Base-by-base conservation (phyloP, 2,888 invertebrate genomes). In the Hololepta plana region DNA sequence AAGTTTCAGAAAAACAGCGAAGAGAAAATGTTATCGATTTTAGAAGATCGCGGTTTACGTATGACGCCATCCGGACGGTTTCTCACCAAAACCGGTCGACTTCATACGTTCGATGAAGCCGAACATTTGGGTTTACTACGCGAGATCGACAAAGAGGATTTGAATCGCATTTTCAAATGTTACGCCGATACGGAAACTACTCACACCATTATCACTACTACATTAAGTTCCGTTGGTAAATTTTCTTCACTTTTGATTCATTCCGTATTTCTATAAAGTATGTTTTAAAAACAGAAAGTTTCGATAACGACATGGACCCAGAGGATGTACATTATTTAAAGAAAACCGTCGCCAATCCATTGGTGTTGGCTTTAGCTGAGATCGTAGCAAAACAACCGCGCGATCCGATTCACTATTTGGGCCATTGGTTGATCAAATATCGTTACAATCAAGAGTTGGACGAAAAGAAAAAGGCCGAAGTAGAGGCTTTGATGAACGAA, bases 371-470 rank as follows among this genome's bases (percentile, higher is more conserved):
- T 4, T 33, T 60, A 27, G 53, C 55, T 3, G 59, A 61, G 38
- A 51, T 60, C 21, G 47, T 52, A 2, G 44, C 50, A 1, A 54
- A 51, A 32, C 54, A 56, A 35, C 60, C 60, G 2, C 33, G 40
- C 23, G 59, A 60, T 40, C 60, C 60, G 0, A 51, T 62, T n/a
- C 51, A 53, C 35, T 60, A 57, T 34, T 39, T 61, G 13, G 60
- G 49, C 3, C 57, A 57, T 35, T 60, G 59, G 58, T 40, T 60
- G n/a, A 49, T 57, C 31, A 55, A 58, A 42, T 60, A 57, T 38
- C 45, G 53, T 16, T 57, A 51, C 35, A 57, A 51, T 33, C 52
- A 57, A 36, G 58, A 60, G 35, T 31, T 46, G 7, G 44, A 46
- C 15, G 38, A 46, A 23, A 29, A 41, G 4, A 40, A 46, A 23